phyloP scores from a whole-genome alignment of 2,113 vertebrate species.

The Grammomys surdaster region DNA sequence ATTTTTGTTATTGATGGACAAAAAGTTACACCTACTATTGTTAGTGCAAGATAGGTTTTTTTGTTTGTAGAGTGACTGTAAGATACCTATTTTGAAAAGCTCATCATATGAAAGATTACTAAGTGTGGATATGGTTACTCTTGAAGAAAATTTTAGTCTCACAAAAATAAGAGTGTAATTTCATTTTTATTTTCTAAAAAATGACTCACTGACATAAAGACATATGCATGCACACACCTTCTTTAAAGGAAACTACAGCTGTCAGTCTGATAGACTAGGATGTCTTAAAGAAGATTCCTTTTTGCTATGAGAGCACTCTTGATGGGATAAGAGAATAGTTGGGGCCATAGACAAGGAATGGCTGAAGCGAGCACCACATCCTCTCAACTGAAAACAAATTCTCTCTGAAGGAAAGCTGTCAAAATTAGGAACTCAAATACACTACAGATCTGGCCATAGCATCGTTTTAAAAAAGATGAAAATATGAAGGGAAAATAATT shows the following conservation, averaged over 20 bases:
- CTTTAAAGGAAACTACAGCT: background rate
- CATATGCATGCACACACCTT: background rate
- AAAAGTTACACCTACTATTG: background rate
- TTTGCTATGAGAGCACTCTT: background rate
- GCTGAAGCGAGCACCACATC: background rate
- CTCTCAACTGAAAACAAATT: background rate
- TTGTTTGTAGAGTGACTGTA: background rate
- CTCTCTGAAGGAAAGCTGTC: background rate
- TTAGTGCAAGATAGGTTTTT: background rate
- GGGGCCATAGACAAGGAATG: background rate
- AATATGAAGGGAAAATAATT: background rate
- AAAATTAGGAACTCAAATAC: background rate
- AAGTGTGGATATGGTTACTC: background rate
- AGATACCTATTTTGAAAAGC: background rate
- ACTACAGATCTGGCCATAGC: background rate
- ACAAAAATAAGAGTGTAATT: background rate
- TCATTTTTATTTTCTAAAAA: background rate
- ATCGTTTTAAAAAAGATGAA: background rate
- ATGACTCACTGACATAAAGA: background rate
- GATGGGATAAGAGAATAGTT: background rate
- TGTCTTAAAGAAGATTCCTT: background rate
- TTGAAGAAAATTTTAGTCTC: background rate
- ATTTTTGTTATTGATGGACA: background rate
- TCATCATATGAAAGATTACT: conserved; percentile 39
- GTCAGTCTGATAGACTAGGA: background rate